Base-by-base conservation (phyloP, 2,797 vertebrate species). In the Etheostoma perlongum region DNA sequence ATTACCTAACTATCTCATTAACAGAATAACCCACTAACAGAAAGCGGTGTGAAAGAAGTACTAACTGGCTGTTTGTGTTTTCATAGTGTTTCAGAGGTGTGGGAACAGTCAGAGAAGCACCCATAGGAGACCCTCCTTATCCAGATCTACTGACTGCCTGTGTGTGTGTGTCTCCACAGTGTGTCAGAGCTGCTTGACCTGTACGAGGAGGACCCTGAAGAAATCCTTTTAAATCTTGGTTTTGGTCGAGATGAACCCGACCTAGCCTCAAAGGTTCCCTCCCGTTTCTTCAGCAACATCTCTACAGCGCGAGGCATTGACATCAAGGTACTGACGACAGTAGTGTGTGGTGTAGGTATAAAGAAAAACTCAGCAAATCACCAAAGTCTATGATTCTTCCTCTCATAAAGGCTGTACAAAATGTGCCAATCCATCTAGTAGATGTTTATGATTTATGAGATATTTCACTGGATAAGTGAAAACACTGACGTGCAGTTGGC, bases 171-270 rank as follows among this genome's bases (percentile, higher is more conserved):
- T 86, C 36, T 73, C 42, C n/a, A 12, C 83, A 99, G 98, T 82
- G 97, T 99, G 85, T 99, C 98, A 58, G 98, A 99, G 90, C 90
- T 99, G 83, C 92, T 99, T 92, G 98, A 99, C 85, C 94, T 99
- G 82, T 99, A 98, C 53, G 98, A 99, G 78, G 98, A 99, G 89
- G 97, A 99, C 89, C 98, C 98, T 0, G 98, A 98, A 90, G 97
- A 99, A 93, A 94, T 99, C 73, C 97, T 99, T 4, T 95, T 98
- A 72, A 99, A 99, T 91, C 96, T 99, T 44, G 98, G 98, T 23
- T 99, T 99, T 88, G 98, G 98, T 81, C 93, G 94, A 69, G 98
- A 99, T 92, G 98, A 99, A 91, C 98, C 98, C 8, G 97, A 99
- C 94, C 94, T 97, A 62, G 95, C 97, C 86, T 95, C 97, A 5